phyloP scores from a whole-genome alignment of 2,797 vertebrate species.

The Sibirionetta formosa region DNA sequence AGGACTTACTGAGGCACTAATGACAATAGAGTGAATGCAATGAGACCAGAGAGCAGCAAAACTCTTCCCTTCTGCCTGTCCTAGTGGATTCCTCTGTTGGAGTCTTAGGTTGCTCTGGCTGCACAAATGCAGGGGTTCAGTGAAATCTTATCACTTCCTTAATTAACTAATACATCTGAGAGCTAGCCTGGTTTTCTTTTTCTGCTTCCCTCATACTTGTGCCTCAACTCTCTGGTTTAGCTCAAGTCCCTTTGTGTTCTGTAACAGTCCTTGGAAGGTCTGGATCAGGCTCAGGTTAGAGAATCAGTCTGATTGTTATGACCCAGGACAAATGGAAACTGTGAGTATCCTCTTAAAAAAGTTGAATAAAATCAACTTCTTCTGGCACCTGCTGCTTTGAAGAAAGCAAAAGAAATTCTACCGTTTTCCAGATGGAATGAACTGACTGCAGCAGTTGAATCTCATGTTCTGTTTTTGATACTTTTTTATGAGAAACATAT shows the following conservation, averaged over 20 bases:
- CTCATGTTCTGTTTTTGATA: neutral
- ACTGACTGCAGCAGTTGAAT: neutral
- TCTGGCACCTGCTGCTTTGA: neutral
- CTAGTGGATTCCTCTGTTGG: neutral
- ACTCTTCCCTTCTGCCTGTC: neutral
- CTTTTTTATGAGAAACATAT: neutral
- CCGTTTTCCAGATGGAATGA: neutral
- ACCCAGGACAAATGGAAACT: neutral
- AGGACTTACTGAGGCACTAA: neutral
- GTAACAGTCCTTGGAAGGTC: neutral
- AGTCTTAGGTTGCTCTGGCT: neutral
- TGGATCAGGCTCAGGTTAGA: neutral
- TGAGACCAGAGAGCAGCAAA: neutral
- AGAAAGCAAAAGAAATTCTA: neutral
- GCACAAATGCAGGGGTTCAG: neutral
- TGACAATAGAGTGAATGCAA: accelerated
- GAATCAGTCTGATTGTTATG: neutral
- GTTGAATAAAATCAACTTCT: neutral
- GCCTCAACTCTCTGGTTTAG: neutral
- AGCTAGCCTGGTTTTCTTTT: neutral
- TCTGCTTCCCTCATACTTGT: neutral
- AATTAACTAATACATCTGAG: neutral
- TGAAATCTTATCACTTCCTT: neutral
- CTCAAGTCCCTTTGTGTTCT: accelerated
- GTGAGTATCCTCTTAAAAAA: neutral